phyloP scores from a whole-genome alignment of 2,888 invertebrate species.

The Heliconius hortense region DNA sequence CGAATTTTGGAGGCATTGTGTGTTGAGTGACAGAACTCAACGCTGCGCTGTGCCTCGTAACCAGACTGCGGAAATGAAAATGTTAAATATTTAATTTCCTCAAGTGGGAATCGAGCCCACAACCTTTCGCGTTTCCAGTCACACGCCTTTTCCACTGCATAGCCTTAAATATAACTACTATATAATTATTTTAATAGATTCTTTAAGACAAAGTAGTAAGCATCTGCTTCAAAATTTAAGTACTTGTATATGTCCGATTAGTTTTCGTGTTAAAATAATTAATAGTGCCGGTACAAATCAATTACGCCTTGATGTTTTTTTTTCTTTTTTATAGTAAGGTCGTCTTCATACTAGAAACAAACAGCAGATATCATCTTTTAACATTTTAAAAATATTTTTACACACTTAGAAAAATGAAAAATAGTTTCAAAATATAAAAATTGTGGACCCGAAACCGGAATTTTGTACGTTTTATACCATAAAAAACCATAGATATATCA shows the following conservation, averaged over 20 bases:
- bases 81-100: too few relatives aligned
- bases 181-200: conserved; percentile 10
- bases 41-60: too few relatives aligned
- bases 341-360: background rate
- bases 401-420: too few relatives aligned
- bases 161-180: background rate
- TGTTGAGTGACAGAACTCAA: too few relatives aligned
- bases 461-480: too few relatives aligned
- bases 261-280: conserved; percentile 33
- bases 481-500: too few relatives aligned
- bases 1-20: too few relatives aligned
- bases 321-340: conserved; percentile 10
- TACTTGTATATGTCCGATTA: background rate
- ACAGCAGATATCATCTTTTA: background rate
- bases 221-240: background rate
- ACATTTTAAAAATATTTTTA: too few relatives aligned
- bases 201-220: background rate
- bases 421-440: too few relatives aligned
- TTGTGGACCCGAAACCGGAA: too few relatives aligned
- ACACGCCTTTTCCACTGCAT: background rate
- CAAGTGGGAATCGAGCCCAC: background rate
- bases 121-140: background rate
- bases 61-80: too few relatives aligned
- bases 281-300: conserved; percentile 26
- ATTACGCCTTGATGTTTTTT: conserved; percentile 28